Conservation (phyloP, 1,140 invertebrate genomes). For the Goniozus legneri region DNA sequence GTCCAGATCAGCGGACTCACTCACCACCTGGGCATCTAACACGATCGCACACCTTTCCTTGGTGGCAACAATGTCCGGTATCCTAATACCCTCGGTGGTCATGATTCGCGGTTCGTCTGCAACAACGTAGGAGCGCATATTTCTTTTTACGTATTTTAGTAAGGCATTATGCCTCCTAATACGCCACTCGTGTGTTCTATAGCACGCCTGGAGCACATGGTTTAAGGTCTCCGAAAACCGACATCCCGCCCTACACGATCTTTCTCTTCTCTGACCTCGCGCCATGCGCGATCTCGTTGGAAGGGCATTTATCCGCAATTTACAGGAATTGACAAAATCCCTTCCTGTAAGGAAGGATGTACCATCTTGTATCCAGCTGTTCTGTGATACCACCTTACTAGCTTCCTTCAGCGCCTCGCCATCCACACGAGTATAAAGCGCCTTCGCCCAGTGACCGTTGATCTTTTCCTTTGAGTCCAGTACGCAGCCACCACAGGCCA, state of each 20-base stretch:
- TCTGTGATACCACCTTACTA: slow-evolving; percentile 5
- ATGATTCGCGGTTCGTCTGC: neutral
- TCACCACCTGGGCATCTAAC: neutral
- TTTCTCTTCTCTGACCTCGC: slow-evolving; percentile 6
- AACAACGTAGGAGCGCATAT: neutral
- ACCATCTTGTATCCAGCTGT: slow-evolving; percentile 19
- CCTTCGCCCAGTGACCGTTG: neutral
- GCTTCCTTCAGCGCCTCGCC: slow-evolving; percentile 9
- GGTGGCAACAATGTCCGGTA: neutral
- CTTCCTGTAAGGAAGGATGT: slow-evolving; percentile 9
- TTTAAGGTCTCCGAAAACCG: slow-evolving; percentile 13
- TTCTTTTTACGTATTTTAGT: neutral
- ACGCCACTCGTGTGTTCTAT: slow-evolving; percentile 15
- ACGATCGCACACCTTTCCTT: neutral
- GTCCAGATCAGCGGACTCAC: neutral
- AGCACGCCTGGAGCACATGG: slow-evolving; percentile 25
- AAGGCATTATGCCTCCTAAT: slow-evolving; percentile 21
- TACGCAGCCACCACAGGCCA: slow-evolving; percentile 11
- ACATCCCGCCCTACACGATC: slow-evolving; percentile 20
- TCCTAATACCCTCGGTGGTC: neutral
- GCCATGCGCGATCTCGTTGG: slow-evolving; percentile 15
- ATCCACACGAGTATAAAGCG: slow-evolving; percentile 12
- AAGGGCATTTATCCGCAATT: slow-evolving; percentile 18
- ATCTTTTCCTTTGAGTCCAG: slow-evolving; percentile 12
- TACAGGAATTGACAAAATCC: slow-evolving; percentile 20